Evolutionary conservation across 2,888 invertebrate species (phyloP), one percentile per base, ranked within the genome.

Genomic region (Altica lythri): DNA sequence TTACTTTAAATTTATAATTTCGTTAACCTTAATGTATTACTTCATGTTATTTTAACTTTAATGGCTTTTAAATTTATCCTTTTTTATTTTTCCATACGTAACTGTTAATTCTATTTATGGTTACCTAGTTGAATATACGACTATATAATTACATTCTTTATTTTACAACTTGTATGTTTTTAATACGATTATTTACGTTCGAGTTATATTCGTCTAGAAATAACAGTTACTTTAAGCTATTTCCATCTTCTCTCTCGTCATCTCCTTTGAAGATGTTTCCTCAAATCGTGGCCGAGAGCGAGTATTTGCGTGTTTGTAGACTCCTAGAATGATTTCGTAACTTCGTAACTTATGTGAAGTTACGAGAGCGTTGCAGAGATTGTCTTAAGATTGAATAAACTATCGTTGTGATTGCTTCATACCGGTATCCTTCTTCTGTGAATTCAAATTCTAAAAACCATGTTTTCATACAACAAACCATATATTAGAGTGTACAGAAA

Each of bases 291-390:
- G 13, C 22, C 9, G 14, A 25, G 18, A 13, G 30, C 45, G 32
- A 32, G 8, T 34, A 48, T 48, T 48, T 38, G 37, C 38, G 40
- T 40, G 48, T 30, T 40, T 48, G 38, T 40, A 25, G 40, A 48
- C 40, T 13, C 38, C 19, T 32, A 32, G 32, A 45, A 32, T 13
- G 25, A 32, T 45, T 45, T 45, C 45, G 45, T 45, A 45, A 32
- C 19, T 19, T 38, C 13, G 48, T 48, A 40, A 48, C 38, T 40
- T 48, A 48, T 32, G 37, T 29, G 38, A 27, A 13, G 29, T 29
- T 37, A 35, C 18, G 18, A 38, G 19, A 38, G 38, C 13, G 38
- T 19, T 19, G 19, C 10, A 34, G 17, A 13, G 3, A 14, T n/a
- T n/a, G n/a, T n/a, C n/a, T n/a, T 9, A 12, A 22, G 19, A 40